Base-by-base conservation (phyloP, 35 echinoderm and acorn worm species). In the Anneissia japonica region DNA sequence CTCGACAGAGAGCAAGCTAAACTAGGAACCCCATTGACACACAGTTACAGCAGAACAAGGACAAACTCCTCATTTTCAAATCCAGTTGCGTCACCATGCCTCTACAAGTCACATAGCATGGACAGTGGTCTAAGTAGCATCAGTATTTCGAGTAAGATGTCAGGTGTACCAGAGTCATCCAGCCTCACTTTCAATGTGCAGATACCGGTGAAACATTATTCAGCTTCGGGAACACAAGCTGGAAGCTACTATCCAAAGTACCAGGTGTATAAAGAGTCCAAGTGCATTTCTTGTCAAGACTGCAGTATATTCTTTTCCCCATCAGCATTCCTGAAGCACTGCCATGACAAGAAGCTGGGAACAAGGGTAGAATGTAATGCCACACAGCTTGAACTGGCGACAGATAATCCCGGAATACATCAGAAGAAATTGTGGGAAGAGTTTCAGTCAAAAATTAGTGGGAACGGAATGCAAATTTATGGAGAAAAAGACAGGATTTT, bases 301-400 rank as follows among this genome's bases (percentile, higher is more conserved):
- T 93, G 92, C 77, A 87, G 92, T 9, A 93, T 89, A 17, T 89
- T 93, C 56, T 93, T 89, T 46, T 86, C 92, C 51, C 87, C 79
- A 43, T 83, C 85, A 39, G 55, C 73, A 13, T 93, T 93, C 40
- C 72, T 93, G 26, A 79, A 77, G 74, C 92, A 93, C 39, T 79
- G 84, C 43, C 92, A 93, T 82, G 87, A 89, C 41, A 73, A 81
- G n/a, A 72, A 88, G 51, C 38, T 81, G 74, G 92, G 92, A 40
- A 72, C 82, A 39, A 82, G 82, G 17, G 51, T 35, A 41, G 87
- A 93, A 32, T 89, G 87, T 72, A 75, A 93, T n/a, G 88, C 87
- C 0, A 38, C 31, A 17, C 23, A 75, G 3, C 37, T 93, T 23
- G 86, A 93, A 40, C 83, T 93, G 9, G 83, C 75, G 1, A 73